Evolutionary conservation across 2,113 vertebrate genomes (phyloP).

Genomic region (Actenoides lindsayi): DNA sequence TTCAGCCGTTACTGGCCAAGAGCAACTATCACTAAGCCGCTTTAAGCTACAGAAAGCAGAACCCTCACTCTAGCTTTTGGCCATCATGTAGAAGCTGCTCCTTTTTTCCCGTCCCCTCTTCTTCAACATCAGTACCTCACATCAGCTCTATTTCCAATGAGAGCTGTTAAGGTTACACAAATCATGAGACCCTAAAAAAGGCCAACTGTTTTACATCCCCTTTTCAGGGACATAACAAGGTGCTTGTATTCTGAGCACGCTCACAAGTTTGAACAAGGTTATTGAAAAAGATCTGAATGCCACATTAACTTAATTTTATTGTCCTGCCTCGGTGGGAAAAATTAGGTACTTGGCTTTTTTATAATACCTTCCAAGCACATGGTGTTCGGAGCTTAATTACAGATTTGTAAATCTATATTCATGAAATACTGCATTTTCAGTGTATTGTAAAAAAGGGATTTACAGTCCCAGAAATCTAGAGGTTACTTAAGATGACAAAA

Average conservation of each 20-base stretch:
- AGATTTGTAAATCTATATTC: neutral
- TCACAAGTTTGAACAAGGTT: neutral
- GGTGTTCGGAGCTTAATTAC: neutral
- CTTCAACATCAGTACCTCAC: neutral
- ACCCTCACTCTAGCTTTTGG: neutral
- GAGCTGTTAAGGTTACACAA: neutral
- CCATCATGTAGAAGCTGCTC: neutral
- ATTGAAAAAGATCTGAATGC: neutral
- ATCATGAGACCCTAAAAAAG: neutral
- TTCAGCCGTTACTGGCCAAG: rapidly evolving
- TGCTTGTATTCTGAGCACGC: neutral
- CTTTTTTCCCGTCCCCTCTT: neutral
- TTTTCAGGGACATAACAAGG: neutral
- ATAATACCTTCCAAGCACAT: neutral
- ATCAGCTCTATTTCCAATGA: neutral
- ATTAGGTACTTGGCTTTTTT: neutral
- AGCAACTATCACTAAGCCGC: neutral
- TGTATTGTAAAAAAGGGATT: neutral
- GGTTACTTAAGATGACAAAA: neutral
- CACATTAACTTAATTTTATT: neutral
- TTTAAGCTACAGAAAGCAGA: neutral
- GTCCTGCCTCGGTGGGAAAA: neutral
- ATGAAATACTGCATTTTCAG: neutral
- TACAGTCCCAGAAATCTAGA: neutral
- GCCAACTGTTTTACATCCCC: neutral